Percentiles rank a stretch among this genome's conserved stretches.
Evolutionary conservation across 2,113 vertebrate genomes (phyloP).

Genomic region (Amphiprion ocellaris): DNA sequence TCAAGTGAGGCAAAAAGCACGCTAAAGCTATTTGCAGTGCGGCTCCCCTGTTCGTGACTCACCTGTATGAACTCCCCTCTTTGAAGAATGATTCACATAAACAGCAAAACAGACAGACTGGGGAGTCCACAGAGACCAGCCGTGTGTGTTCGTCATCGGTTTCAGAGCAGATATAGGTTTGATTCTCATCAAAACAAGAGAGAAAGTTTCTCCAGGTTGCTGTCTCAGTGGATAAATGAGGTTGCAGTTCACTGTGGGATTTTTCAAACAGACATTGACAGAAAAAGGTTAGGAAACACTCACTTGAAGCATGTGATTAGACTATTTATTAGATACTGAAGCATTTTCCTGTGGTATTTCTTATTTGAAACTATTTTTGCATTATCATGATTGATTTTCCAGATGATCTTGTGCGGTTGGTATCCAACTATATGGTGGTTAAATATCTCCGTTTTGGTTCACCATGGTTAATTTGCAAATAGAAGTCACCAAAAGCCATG

Average conservation of each 20-base stretch:
- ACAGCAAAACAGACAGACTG: background rate
- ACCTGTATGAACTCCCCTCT: constrained; percentile 8
- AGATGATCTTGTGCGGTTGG: too few relatives aligned
- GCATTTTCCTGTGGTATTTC: too few relatives aligned
- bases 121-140: background rate
- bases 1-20: background rate
- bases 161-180: constrained; percentile 3
- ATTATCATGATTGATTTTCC: too few relatives aligned
- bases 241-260: background rate
- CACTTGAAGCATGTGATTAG: too few relatives aligned
- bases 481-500: too few relatives aligned
- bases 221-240: background rate
- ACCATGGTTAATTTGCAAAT: too few relatives aligned
- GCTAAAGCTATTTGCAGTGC: constrained; percentile 11
- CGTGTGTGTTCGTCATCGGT: background rate
- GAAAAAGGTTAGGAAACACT: too few relatives aligned
- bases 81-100: constrained; percentile 24
- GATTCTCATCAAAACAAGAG: background rate
- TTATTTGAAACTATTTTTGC: too few relatives aligned
- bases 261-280: background rate
- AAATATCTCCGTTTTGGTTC: too few relatives aligned
- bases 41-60: background rate
- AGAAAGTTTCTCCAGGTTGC: background rate
- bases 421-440: too few relatives aligned
- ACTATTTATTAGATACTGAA: too few relatives aligned